These are phyloP conservation scores for Bothrops jararaca DNA, from an alignment of 2,113 vertebrate genomes.

Conservation along the genomic window DNA sequence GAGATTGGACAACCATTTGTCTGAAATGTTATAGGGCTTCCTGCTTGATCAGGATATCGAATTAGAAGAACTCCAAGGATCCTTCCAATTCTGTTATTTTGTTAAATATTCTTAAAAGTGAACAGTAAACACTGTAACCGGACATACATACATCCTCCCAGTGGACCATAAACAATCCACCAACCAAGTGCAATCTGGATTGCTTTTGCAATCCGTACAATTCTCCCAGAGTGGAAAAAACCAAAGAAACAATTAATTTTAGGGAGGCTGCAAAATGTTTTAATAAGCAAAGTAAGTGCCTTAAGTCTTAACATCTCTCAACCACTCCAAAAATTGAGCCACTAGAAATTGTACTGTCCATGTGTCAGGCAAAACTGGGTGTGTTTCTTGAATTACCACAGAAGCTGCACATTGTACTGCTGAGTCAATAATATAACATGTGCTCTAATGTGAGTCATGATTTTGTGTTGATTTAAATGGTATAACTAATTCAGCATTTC, in stretches of 20 bases:
- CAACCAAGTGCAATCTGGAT: neutral
- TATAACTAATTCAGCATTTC: neutral
- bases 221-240: neutral
- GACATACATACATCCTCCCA: neutral
- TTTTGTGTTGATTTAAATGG: neutral
- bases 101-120: neutral
- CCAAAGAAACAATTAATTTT: neutral
- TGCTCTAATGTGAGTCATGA: conserved; percentile 35
- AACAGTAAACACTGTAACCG: conserved; percentile 3
- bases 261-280: neutral
- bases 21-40: neutral
- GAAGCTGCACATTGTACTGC: neutral
- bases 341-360: neutral
- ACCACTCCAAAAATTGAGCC: neutral
- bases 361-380: neutral
- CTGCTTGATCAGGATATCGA: neutral
- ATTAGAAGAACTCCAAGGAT: neutral
- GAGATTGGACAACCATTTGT: neutral
- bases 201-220: neutral
- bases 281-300: neutral
- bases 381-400: neutral
- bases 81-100: neutral
- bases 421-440: neutral
- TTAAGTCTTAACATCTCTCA: neutral
- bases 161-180: neutral